Percentiles rank a stretch among this genome's conserved stretches.
These are phyloP conservation scores for Leucophenga maculata DNA, from an alignment of 2,888 invertebrate genomes.

Conservation along the genomic window DNA sequence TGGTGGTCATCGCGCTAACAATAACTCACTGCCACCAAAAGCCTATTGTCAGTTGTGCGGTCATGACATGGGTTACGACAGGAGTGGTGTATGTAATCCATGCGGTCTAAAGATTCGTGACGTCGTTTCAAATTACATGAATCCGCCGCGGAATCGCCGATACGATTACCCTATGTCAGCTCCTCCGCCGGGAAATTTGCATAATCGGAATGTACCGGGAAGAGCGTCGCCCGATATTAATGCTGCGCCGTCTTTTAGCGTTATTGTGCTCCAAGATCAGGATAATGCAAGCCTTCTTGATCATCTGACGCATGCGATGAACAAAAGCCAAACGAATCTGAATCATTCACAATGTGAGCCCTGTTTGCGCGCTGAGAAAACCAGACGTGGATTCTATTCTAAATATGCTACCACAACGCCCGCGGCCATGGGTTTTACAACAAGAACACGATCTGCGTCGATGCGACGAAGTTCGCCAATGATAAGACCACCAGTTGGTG, in stretches of 20 bases:
- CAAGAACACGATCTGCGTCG: too few relatives aligned
- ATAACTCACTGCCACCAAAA: too few relatives aligned
- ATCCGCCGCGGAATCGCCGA: background rate
- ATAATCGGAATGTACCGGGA: constrained; percentile 28
- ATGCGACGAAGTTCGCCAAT: too few relatives aligned
- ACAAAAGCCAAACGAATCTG: background rate
- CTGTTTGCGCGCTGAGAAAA: background rate
- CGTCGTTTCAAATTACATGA: background rate
- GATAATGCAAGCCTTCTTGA: constrained; percentile 42
- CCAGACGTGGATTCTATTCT: background rate
- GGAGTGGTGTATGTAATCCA: background rate
- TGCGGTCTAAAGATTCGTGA: constrained; percentile 5
- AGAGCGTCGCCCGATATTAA: too few relatives aligned
- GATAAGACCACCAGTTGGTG: too few relatives aligned
- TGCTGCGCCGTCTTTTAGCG: constrained; percentile 34
- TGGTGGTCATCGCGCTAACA: too few relatives aligned
- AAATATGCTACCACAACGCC: too few relatives aligned
- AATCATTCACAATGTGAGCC: background rate
- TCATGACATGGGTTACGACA: background rate
- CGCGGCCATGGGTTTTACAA: too few relatives aligned
- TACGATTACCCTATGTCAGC: constrained; percentile 33
- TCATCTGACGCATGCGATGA: constrained; percentile 42
- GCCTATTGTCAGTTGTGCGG: constrained; percentile 42
- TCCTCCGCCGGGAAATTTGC: background rate
- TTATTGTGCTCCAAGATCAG: constrained; percentile 50